Conservation (phyloP, 1,140 invertebrate species). For the Pteromalus puparum region DNA sequence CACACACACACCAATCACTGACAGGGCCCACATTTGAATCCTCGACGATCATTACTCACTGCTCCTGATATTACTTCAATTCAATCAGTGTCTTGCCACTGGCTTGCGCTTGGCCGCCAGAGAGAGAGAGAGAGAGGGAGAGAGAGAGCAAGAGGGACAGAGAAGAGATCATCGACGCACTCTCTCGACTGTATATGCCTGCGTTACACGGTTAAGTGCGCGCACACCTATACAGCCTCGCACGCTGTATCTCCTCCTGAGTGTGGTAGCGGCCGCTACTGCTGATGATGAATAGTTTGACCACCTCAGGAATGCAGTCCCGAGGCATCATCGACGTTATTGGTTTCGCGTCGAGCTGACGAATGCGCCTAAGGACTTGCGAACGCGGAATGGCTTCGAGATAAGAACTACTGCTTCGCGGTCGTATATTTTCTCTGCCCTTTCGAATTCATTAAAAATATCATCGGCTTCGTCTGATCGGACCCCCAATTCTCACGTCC, state of each 20-base stretch:
- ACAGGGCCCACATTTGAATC: constrained; percentile 70
- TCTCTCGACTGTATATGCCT: constrained; percentile 58
- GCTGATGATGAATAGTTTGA: constrained; percentile 68
- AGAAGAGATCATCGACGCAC: constrained; percentile 53
- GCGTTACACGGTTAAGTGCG: constrained; percentile 53
- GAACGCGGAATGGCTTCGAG: neutral
- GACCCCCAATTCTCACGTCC: too few relatives aligned
- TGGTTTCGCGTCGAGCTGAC: constrained; percentile 55
- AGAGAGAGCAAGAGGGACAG: neutral
- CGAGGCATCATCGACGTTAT: constrained; percentile 66
- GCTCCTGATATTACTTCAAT: constrained; percentile 76
- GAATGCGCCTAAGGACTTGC: constrained; percentile 2
- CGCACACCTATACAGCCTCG: constrained; percentile 25
- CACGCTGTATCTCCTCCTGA: constrained; percentile 41
- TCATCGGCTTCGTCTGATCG: neutral
- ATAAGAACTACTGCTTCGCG: too few relatives aligned
- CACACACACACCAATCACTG: constrained; percentile 68
- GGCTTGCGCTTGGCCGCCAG: constrained; percentile 55
- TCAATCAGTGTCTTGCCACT: constrained; percentile 75
- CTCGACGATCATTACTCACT: constrained; percentile 73
- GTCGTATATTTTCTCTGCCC: too few relatives aligned
- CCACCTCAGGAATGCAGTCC: constrained; percentile 66
- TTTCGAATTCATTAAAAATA: too few relatives aligned
- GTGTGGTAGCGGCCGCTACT: constrained; percentile 48
- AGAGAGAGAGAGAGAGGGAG: neutral